Evolutionary conservation across 2,113 vertebrate genomes (phyloP).

Genomic region (Trichomycterus rosablanca): DNA sequence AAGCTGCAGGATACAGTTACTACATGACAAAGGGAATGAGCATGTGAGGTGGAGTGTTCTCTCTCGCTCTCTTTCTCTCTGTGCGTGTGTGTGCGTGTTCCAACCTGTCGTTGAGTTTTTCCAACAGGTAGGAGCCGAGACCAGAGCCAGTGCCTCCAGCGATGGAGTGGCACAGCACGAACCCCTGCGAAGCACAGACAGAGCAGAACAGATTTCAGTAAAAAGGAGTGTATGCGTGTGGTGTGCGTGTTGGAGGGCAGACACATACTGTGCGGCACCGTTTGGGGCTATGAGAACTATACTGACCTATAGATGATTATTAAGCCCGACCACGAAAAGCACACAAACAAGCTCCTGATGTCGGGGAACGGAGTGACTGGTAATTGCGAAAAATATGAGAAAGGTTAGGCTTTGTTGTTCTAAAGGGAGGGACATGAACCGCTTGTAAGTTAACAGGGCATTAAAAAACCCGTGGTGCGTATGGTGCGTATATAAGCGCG

Average conservation of each 20-base stretch:
- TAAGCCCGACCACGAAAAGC: conserved; percentile 45
- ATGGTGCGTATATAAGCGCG: neutral
- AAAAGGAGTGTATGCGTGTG: neutral
- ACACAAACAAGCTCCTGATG: conserved; percentile 47
- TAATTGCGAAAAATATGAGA: conserved; percentile 49
- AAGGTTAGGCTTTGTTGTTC: conserved; percentile 61
- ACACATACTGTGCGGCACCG: neutral
- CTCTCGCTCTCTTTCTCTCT: too few relatives aligned
- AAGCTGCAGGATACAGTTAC: conserved; percentile 1
- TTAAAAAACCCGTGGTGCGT: conserved; percentile 37
- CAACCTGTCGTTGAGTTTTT: conserved; percentile 96
- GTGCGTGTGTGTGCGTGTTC: conserved; percentile 12
- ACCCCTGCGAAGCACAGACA: conserved; percentile 71
- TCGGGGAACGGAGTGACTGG: conserved; percentile 54
- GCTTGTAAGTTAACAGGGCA: conserved; percentile 48
- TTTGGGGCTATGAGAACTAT: too few relatives aligned
- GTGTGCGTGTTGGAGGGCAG: conserved; percentile 2
- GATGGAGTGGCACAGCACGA: conserved; percentile 96
- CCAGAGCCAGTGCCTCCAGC: conserved; percentile 95
- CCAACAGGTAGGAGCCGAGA: conserved; percentile 91
- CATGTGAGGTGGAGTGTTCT: neutral
- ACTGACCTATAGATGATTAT: conserved; percentile 13
- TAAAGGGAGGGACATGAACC: conserved; percentile 54
- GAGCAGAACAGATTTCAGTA: conserved; percentile 3
- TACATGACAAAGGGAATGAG: conserved; percentile 1